Base-by-base conservation (phyloP, 2,797 vertebrate genomes). In the Xenentodon cancila region DNA sequence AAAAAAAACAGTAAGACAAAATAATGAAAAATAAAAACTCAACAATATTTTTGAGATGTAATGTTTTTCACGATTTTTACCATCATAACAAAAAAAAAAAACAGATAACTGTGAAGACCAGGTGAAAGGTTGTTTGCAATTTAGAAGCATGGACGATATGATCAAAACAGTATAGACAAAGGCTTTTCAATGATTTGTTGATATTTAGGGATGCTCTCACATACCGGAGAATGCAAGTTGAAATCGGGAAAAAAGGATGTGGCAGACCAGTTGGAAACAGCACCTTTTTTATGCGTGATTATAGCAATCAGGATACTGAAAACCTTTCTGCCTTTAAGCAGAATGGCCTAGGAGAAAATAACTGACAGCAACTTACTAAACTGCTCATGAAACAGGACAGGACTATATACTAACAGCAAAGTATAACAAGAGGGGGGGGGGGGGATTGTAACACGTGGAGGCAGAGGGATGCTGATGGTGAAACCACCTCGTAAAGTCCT, bases 31-130 rank as follows among this genome's bases (percentile, higher is more conserved):
- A 80, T 3, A 81, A 82, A 70, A 81, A 73, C 74, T 80, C 53
- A 82, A 90, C 79, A 88, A 90, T 85, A 82, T 72, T 88, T 88
- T 77, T 75, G 63, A 86, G 76, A 85, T 73, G 60, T 81, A 89
- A 91, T 88, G 84, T 89, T 91, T 92, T 90, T 85, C 83, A 89
- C 84, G 91, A 84, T 90, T 21, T 32, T 90, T 60, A 58, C 90
- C 86, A 88, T 88, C 85, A 63, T 52, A 62, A 61, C 49, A 46
- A 73, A 50, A 42, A 67, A 67, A 37, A 71, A 48, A 55, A 34
- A 9, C 2, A 65, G 56, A 68, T 75, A 68, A 76, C 67, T 42
- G 53, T 25, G 25, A 25, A 25, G 3, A 81, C 73, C 72, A 34
- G 60, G 48, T 56, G 68, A 77, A 67, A 67, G 53, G 21, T 3